These are phyloP conservation scores for Agrotis puta DNA, from an alignment of 2,888 invertebrate species.

Conservation along the genomic window DNA sequence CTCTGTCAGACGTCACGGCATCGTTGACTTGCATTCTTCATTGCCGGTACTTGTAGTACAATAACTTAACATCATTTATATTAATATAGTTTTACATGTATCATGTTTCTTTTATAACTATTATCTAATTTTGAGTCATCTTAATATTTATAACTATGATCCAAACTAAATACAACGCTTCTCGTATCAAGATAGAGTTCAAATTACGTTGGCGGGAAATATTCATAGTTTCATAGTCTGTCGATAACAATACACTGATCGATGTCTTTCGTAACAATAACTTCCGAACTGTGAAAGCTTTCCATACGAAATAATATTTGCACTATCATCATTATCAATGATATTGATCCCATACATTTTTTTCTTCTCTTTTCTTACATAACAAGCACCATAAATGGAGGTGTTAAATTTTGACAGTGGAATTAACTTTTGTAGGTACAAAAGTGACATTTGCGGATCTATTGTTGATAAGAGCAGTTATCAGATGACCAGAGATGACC, in stretches of 20 bases:
- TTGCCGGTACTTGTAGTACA: conserved; percentile 11
- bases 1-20: no score
- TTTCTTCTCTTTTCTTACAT: conserved; percentile 27
- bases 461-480: conserved; percentile 81
- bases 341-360: conserved; percentile 10
- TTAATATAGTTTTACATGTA: conserved; percentile 21
- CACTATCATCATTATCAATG: conserved; percentile 33
- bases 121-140: conserved; percentile 51
- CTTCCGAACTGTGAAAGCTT: conserved; percentile 56
- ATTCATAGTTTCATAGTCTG: not conserved
- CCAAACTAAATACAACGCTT: not conserved
- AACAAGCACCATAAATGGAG: conserved; percentile 27
- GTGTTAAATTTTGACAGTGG: conserved; percentile 22
- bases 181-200: not conserved
- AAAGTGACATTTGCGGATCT: conserved; percentile 62
- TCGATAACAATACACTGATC: conserved; percentile 40
- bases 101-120: conserved; percentile 42
- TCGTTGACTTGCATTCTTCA: no score
- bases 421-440: conserved; percentile 22
- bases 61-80: conserved; percentile 31
- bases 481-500: conserved; percentile 81
- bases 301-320: conserved; percentile 12
- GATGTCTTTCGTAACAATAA: conserved; percentile 50
- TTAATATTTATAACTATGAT: not conserved
- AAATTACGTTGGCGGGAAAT: not conserved